Evolutionary conservation across 2,888 invertebrate species (phyloP), one percentile per base, ranked within the genome.

Genomic region (Norana najaformis): DNA sequence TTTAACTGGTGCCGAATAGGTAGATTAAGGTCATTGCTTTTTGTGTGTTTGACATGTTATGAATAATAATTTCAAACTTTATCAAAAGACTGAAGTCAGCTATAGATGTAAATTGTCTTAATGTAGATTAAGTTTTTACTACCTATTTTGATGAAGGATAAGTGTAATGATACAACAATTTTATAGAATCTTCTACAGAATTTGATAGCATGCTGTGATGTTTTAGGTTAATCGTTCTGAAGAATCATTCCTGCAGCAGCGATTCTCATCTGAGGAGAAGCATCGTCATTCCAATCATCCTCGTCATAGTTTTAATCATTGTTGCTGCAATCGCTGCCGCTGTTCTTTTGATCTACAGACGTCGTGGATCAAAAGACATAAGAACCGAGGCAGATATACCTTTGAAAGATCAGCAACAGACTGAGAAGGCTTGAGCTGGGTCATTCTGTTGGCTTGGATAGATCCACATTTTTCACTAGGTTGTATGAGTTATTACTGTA

Each of bases 241-340:
- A 69, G 69, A 23, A 85, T 18, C 85, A 85, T 85, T 23, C 85
- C 23, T 85, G 85, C 85, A 85, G 35, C 85, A 85, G 36, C 34
- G 35, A 85, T 36, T 34, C 35, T 36, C 20, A 35, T 35, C 36
- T 88, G 41, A 88, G 38, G 47, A 88, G 11, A n/a, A 38, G 37
- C 20, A 37, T 47, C 47, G 18, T 88, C 38, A 88, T 88, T 88
- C 88, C 88, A 13, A 89, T 89, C 23, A 89, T 69, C 47, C 30
- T 89, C 0, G 69, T 69, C 69, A 4, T 47, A 8, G 37, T 34
- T 16, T 34, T 47, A 30, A 39, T 47, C 36, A 89, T 89, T 36
- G 53, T 69, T 53, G 34, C 20, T 35, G 69, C 20, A 30, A 20
- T 82, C 82, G 89, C 69, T 47, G 53, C 53, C 3, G 3, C 11